These are phyloP conservation scores for Rhabditophanes sp. DNA, from an alignment of 2,888 invertebrate genomes.

Conservation along the genomic window DNA sequence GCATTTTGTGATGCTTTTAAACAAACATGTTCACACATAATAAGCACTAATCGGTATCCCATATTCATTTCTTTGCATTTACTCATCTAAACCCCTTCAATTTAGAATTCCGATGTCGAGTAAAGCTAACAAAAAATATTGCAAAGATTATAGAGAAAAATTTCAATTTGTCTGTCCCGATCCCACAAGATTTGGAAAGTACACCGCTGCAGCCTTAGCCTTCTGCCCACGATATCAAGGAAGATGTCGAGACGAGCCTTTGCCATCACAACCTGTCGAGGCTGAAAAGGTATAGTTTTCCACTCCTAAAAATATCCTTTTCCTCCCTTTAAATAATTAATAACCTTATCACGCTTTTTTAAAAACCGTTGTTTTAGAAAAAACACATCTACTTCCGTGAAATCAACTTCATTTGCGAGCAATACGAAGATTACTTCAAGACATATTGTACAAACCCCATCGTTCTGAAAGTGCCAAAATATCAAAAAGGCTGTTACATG, in stretches of 20 bases:
- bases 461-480: conserved; percentile 8
- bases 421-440: conserved; percentile 9
- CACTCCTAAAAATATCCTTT: conserved; percentile 2
- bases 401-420: conserved; percentile 9
- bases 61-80: not conserved
- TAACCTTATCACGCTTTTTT: not conserved
- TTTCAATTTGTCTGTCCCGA: conserved; percentile 12
- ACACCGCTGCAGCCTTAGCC: conserved; percentile 7
- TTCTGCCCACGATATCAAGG: conserved; percentile 9
- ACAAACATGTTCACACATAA: conserved; percentile 5
- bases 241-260: conserved; percentile 7
- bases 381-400: conserved; percentile 10
- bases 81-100: not conserved
- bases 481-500: conserved; percentile 1
- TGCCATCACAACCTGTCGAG: conserved; percentile 8
- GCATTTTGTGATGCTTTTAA: conserved; percentile 11
- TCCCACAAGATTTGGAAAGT: conserved; percentile 9
- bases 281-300: conserved; percentile 6
- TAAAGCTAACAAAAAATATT: conserved; percentile 3
- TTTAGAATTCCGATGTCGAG: not conserved
- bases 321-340: not conserved
- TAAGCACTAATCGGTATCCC: not conserved
- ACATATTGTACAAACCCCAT: conserved; percentile 10
- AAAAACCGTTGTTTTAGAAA: conserved; percentile 1
- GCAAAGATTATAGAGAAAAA: conserved; percentile 9